Evolutionary conservation across 2,113 vertebrate genomes (phyloP), one percentile per base, ranked within the genome.

Genomic region (Aplodontia rufa): DNA sequence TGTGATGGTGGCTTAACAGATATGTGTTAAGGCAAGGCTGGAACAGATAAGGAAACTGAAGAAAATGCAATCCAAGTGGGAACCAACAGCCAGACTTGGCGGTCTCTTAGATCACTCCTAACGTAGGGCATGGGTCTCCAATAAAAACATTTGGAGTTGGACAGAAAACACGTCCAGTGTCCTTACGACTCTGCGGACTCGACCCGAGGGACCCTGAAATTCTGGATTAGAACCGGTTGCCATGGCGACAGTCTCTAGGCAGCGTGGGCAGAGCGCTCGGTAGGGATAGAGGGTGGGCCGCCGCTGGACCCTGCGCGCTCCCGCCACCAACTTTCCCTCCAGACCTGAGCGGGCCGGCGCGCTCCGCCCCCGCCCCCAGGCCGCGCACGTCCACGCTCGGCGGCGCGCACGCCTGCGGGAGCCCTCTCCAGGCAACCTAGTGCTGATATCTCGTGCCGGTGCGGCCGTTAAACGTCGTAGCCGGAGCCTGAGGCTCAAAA

Each of bases 361-460:
- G 95, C 96, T 96, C 94, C 93, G 88, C 93, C 90, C 86, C 83
- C 94, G 89, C n/a, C 89, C 81, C 95, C 24, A 81, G 97, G 93
- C 75, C 97, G 97, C 97, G 97, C 97, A 98, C 97, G 97, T 98
- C 96, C 5, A 58, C 76, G 32, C 69, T 97, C 97, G 97, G 95
- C 26, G 91, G 95, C 97, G 97, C 97, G 97, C 97, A 97, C 97
- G 97, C 92, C 96, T 96, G 91, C 93, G 94, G 96, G 97, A 98
- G 98, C 98, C 97, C 97, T 97, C 97, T 98, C 98, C 97, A 97
- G 89, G 97, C 97, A 96, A 76, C 85, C 97, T 66, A 91, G 97
- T 97, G 97, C 96, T 97, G 98, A 97, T 95, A 55, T 96, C 97
- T 97, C 91, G 92, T 69, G 97, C 98, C 98, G 97, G 96, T 80